Evolutionary conservation across 2,113 vertebrate genomes (phyloP), one percentile per base, ranked within the genome.

Genomic region (Catharus minimus): DNA sequence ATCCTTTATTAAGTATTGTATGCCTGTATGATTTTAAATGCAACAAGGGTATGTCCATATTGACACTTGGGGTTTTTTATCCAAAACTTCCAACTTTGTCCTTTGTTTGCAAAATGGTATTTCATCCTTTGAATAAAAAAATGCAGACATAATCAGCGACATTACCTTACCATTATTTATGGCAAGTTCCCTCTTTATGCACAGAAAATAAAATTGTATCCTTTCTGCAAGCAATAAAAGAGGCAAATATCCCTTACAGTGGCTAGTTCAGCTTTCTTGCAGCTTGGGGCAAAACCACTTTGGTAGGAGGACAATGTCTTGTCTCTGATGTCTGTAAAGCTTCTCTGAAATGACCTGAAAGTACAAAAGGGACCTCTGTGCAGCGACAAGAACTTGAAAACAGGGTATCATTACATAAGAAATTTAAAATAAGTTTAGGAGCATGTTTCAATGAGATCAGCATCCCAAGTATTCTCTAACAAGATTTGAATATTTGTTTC

Each of bases 351-450:
- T 82, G 46, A 90, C 80, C 79, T 88, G 53, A 90, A 75, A 65
- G 52, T 0, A 68, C 28, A 86, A 90, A 94, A 90, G 38, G 7
- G 46, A 84, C 18, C 26, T 90, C 57, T 95, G 23, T 91, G 76
- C 49, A 64, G 41, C 74, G 49, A 67, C 61, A 81, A 91, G 57
- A 95, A 72, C 61, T 86, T 78, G 46, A 72, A 88, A 94, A 86
- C 7, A 83, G 64, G 58, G 23, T 67, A 38, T 66, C 81, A 83
- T 81, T 88, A 53, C 11, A 1, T 68, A 77, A 90, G 68, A 94
- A 73, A 78, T 78, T 66, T 81, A 68, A 90, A 76, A 81, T 71
- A 86, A 91, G 44, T 81, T 86, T 19, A 26, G 39, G 12, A 57
- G 17, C 20, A 17, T 86, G 20, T 90, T 92, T 75, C 38, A 88